Evolutionary conservation across 92 coral and sea anemone species (phyloP).

Genomic region (Zoanthus sansibaricus): DNA sequence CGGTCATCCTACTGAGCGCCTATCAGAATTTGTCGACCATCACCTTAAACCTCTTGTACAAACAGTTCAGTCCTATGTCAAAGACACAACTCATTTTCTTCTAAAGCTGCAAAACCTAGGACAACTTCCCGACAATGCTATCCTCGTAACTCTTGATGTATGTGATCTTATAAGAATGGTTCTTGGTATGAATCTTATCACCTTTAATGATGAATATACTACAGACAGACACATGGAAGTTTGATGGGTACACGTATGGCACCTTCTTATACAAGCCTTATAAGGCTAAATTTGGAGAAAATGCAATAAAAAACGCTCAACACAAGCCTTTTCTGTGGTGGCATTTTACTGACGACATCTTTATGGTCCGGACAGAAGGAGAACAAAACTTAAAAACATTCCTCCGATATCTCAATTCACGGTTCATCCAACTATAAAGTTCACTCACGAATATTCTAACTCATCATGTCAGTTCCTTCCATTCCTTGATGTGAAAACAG

Average conservation of each 20-base stretch:
- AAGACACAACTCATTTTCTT: too few species aligned
- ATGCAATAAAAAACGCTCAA: background rate
- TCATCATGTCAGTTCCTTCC: background rate
- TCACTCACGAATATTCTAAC: slow-evolving; percentile 15
- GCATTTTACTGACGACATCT: background rate
- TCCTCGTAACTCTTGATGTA: too few species aligned
- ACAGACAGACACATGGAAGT: background rate
- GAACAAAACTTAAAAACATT: background rate
- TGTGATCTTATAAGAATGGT: background rate
- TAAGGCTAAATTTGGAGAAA: background rate
- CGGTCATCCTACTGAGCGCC: too few species aligned
- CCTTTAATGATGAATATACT: background rate
- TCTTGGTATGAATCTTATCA: background rate
- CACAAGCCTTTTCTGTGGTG: slow-evolving; percentile 1
- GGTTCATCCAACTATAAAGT: background rate
- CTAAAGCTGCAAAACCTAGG: too few species aligned
- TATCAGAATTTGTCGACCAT: too few species aligned
- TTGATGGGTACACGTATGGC: background rate
- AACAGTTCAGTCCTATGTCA: too few species aligned
- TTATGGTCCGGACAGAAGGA: background rate
- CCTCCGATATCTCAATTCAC: slow-evolving; percentile 1
- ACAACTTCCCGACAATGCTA: too few species aligned
- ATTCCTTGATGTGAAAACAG: background rate
- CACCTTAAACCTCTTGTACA: too few species aligned
- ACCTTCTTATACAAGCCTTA: background rate